These are phyloP conservation scores for Agrotis ipsilon DNA, from an alignment of 2,888 invertebrate genomes.

Conservation along the genomic window DNA sequence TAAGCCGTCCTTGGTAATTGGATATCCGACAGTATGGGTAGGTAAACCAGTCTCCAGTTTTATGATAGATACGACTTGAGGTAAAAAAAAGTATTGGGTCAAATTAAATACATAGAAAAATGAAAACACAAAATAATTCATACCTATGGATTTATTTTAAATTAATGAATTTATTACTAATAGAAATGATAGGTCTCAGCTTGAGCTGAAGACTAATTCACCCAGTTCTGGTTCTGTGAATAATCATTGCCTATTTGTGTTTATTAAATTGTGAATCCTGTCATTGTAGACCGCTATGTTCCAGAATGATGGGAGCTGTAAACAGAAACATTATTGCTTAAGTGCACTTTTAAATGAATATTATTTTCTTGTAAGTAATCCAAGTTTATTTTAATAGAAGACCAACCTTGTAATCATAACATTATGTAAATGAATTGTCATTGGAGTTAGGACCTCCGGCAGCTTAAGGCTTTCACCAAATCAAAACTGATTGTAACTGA, in stretches of 20 bases:
- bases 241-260: slow-evolving; percentile 13
- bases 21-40: too few species aligned
- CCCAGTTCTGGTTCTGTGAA: slow-evolving; percentile 8
- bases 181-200: slow-evolving; percentile 4
- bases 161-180: slow-evolving; percentile 19
- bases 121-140: slow-evolving; percentile 13
- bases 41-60: too few species aligned
- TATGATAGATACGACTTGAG: too few species aligned
- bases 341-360: not conserved
- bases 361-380: not conserved
- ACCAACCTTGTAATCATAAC: slow-evolving; percentile 43
- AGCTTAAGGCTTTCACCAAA: slow-evolving; percentile 57
- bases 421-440: slow-evolving; percentile 46
- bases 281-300: slow-evolving; percentile 81
- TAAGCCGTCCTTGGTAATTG: too few species aligned
- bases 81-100: too few species aligned
- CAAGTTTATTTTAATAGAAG: slow-evolving; percentile 7
- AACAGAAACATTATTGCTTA: slow-evolving; percentile 43
- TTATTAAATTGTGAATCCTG: slow-evolving; percentile 2
- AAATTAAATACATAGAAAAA: not conserved
- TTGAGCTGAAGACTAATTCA: slow-evolving; percentile 6
- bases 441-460: slow-evolving; percentile 34
- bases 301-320: slow-evolving; percentile 85
- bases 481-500: slow-evolving; percentile 68
- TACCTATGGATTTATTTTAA: slow-evolving; percentile 36